Base-by-base conservation (phyloP, 2,113 vertebrate species). In the Phoenicopterus ruber region DNA sequence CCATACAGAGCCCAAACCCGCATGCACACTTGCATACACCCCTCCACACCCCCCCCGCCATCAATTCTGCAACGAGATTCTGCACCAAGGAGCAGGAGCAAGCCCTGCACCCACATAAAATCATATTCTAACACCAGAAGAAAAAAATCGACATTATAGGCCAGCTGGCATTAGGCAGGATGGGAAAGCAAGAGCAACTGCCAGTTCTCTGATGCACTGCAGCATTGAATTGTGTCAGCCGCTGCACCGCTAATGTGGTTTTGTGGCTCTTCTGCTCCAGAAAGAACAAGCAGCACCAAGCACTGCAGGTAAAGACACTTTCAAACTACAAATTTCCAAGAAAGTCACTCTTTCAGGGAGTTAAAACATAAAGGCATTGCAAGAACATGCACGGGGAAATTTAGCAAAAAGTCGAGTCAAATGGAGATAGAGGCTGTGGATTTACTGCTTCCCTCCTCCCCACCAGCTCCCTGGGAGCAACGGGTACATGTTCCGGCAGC, bases 91-190 rank as follows among this genome's bases (percentile, higher is more conserved):
- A 85, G 80, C 76, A 44, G 57, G 29, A 81, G 9, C 69, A 46
- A 88, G 67, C 50, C 44, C 83, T 88, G 55, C 34, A 61, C 49
- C 25, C 81, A 40, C 70, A 28, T 15, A 16, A 84, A 90, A 92
- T 83, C 72, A 32, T 58, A 40, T n/a, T 89, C 21, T 79, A 62
- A 25, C n/a, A 62, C 42, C 36, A 80, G 16, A 55, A 94, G 15
- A 65, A 63, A 66, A 50, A 90, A 79, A 52, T 3, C 10, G 2
- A 5, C 28, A 31, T 40, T 42, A 20, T 11, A 77, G 66, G 74
- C 91, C 96, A 97, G 82, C 93, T 97, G 93, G 94, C 89, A 63
- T 82, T 49, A 73, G 67, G 29, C n/a, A 65, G 84, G 38, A 82
- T 72, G 74, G 78, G 91, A 86, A 95, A 82, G 71, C 55, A 59